Base-by-base conservation (phyloP, 1,140 invertebrate genomes). In the Diabrotica undecimpunctata region DNA sequence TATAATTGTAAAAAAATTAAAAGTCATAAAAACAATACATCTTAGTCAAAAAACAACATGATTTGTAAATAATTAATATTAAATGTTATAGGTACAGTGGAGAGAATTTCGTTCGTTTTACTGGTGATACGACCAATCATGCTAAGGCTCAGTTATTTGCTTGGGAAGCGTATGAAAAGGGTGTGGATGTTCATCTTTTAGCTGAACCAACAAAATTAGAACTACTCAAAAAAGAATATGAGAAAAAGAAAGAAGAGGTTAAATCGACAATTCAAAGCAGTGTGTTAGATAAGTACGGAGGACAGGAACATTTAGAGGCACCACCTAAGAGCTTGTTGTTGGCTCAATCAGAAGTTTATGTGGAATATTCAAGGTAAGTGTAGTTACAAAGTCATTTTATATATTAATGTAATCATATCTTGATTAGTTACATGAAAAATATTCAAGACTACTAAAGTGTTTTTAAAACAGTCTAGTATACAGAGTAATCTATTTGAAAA, bases 121-220 rank as follows among this genome's bases (percentile, higher is more conserved):
- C 92, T 51, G 97, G 97, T 9, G 97, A 99, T 80, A 98, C 97
- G 0, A 83, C 87, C 50, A 85, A 90, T 61, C 96, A 99, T 78
- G 91, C 94, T 5, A 88, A 88, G 14, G 93, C 94, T 13, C 96
- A 99, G 79, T 72, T 98, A 69, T 99, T 99, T 86, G 96, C 97
- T 0, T 99, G 98, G 97, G 94, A 99, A 75, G 96, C 96, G 0
- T 90, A 94, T 75, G 90, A 94, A 63, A 90, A 91, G 74, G 96
- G 95, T 14, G 89, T 98, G 0, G 96, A 99, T 81, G 94, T 99
- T 5, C 95, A 99, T 82, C 82, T 98, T 36, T 83, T 98, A 61
- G 97, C 97, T 10, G 97, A 99, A 79, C 98, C 97, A 0, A 99
- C 98, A 6, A 98, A 98, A 82, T 79, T 99, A 36, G 97, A 98